phyloP scores from a whole-genome alignment of 2,113 vertebrate species.

The Struthidea cinerea region DNA sequence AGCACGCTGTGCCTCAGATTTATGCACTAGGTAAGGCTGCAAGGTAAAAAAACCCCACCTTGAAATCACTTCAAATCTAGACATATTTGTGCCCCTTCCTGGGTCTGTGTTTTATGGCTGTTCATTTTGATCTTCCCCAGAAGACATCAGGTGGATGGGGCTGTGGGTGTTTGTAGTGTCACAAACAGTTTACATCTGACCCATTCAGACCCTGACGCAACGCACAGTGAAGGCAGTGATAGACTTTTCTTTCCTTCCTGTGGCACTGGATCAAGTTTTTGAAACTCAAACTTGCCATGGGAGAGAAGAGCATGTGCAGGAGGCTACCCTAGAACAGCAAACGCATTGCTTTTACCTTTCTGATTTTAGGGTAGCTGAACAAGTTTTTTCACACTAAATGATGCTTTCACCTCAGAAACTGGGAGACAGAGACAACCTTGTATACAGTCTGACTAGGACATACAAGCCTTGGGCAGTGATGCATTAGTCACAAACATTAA shows the following conservation, averaged over 20 bases:
- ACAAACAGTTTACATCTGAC: background rate
- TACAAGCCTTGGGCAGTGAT: background rate
- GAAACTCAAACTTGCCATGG: background rate
- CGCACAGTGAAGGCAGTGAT: background rate
- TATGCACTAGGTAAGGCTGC: background rate
- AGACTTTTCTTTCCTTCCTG: background rate
- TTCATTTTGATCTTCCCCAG: background rate
- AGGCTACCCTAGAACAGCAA: background rate
- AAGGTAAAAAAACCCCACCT: background rate
- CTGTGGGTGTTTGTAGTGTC: background rate
- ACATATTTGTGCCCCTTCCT: background rate
- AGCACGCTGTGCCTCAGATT: background rate
- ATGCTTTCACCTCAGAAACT: background rate
- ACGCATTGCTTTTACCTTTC: background rate
- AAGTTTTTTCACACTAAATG: background rate
- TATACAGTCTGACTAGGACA: background rate
- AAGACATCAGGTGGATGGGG: background rate
- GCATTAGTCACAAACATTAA: background rate
- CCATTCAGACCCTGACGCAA: background rate
- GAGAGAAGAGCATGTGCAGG: background rate
- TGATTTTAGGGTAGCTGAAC: background rate
- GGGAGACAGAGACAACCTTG: background rate
- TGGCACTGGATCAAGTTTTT: background rate
- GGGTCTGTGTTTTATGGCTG: background rate
- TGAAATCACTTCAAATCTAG: background rate